Evolutionary conservation across 2,888 invertebrate species (phyloP).

Genomic region (Drosophila conformis): DNA sequence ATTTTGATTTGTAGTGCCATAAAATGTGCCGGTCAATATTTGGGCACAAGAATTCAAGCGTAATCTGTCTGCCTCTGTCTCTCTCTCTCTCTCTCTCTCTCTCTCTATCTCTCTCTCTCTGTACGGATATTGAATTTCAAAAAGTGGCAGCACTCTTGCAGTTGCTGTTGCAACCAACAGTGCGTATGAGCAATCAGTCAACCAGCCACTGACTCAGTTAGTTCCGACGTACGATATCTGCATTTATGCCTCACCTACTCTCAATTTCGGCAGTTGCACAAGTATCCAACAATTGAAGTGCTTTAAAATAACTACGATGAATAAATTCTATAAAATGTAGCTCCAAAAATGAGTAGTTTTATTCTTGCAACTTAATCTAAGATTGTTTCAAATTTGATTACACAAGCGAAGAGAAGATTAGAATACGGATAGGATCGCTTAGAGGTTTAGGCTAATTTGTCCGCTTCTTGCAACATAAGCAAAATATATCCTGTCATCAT

Average conservation of each 20-base stretch:
- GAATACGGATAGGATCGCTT: neutral
- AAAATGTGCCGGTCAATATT: constrained; percentile 47
- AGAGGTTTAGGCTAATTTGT: neutral
- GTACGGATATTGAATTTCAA: constrained; percentile 58
- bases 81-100: neutral
- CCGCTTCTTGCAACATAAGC: neutral
- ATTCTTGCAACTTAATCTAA: neutral
- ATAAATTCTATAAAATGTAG: no score
- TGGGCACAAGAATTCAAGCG: constrained; percentile 9
- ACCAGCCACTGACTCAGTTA: constrained; percentile 60
- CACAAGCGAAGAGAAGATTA: no score
- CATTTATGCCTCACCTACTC: constrained; percentile 59
- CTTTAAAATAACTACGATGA: neutral
- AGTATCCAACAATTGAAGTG: neutral
- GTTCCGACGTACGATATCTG: constrained; percentile 44
- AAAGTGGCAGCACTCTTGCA: constrained; percentile 27
- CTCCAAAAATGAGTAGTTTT: neutral
- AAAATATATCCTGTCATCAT: neutral
- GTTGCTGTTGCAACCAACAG: constrained; percentile 53
- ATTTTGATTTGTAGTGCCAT: constrained; percentile 65
- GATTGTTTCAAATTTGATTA: neutral
- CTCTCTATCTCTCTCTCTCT: no score
- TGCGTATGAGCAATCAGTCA: constrained; percentile 74
- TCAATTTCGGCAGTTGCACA: constrained; percentile 20
- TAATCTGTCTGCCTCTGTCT: neutral